A percentile compares a stretch with the other conserved stretches of the same genome.
phyloP scores from a whole-genome alignment of 2,113 vertebrate genomes.

The Microtus ochrogaster region DNA sequence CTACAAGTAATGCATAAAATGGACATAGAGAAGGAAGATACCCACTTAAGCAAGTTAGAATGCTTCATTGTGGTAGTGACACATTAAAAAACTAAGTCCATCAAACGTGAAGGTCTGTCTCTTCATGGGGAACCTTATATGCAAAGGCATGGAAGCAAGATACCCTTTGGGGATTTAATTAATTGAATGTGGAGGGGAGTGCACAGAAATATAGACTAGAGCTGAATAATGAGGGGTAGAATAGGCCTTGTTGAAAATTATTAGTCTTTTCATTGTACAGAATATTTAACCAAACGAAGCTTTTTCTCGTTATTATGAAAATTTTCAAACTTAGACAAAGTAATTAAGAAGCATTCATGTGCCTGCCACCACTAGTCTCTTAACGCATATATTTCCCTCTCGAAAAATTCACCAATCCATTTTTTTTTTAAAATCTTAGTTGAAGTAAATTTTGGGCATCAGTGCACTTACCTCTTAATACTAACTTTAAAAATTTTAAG shows the following conservation, averaged over 20 bases:
- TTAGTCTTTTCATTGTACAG: too few relatives aligned
- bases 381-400: neutral
- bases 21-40: neutral
- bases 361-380: neutral
- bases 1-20: constrained; percentile 17
- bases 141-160: neutral
- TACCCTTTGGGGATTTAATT: neutral
- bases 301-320: too few relatives aligned
- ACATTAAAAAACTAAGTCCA: neutral
- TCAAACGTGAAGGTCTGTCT: neutral
- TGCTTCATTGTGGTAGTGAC: constrained; percentile 12
- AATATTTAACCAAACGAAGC: too few relatives aligned
- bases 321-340: too few relatives aligned
- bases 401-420: neutral
- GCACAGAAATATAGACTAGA: neutral
- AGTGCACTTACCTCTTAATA: neutral
- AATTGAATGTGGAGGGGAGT: neutral
- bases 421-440: neutral
- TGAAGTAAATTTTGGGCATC: constrained; percentile 39
- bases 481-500: neutral
- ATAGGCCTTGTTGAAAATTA: neutral
- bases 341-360: too few relatives aligned
- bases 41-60: constrained; percentile 20
- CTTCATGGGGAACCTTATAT: constrained; percentile 25
- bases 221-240: constrained; percentile 15